These are phyloP conservation scores for Aricia agestis DNA, from an alignment of 1,140 invertebrate genomes.

Conservation along the genomic window DNA sequence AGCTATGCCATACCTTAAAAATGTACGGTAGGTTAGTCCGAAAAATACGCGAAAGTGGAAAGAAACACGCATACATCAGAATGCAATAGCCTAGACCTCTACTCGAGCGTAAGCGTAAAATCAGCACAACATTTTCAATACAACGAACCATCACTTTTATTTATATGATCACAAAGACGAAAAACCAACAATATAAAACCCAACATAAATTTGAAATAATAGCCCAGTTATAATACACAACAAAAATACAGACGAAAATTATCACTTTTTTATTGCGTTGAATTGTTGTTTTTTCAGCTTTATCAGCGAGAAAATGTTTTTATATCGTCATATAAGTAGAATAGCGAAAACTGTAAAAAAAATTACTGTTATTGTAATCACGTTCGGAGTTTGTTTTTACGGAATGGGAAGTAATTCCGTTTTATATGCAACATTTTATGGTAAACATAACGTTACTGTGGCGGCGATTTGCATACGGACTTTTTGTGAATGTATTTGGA, in stretches of 20 bases:
- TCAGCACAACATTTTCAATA: not conserved
- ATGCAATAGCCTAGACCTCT: no score
- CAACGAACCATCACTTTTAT: not conserved
- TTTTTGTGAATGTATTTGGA: conserved; percentile 19
- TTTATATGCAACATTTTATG: conserved; percentile 32
- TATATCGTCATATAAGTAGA: not conserved
- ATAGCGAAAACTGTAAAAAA: not conserved
- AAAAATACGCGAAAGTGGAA: no score
- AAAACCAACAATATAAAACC: not conserved
- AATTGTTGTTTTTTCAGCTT: not conserved
- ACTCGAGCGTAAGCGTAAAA: no score
- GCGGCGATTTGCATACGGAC: conserved; percentile 30
- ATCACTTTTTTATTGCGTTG: not conserved
- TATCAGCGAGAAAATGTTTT: not conserved
- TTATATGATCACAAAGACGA: conserved; percentile 6
- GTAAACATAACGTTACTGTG: conserved; percentile 32
- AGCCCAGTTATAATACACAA: not conserved
- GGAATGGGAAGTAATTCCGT: conserved; percentile 17
- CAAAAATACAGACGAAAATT: not conserved
- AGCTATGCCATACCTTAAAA: no score
- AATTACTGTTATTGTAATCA: not conserved
- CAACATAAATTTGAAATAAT: not conserved
- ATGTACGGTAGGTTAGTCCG: no score
- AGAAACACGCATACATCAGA: no score
- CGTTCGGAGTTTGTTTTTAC: conserved; percentile 2